Evolutionary conservation across 1,140 invertebrate species (phyloP).

Genomic region (Stratiolaelaps scimitus): DNA sequence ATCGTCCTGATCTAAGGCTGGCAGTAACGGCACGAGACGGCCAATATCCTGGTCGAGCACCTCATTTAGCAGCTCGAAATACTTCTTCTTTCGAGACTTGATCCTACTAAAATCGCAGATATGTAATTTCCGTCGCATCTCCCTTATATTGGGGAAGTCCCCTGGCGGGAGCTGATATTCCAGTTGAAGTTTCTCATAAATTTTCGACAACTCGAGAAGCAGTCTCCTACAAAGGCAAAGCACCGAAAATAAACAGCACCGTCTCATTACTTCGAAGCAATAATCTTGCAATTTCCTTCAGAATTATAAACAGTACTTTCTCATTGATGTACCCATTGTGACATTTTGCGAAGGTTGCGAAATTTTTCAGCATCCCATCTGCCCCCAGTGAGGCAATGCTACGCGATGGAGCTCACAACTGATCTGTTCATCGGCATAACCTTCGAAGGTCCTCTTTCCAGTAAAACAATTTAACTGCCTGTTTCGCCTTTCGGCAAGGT

Average conservation of each 20-base stretch:
- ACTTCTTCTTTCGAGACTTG: conserved; percentile 7
- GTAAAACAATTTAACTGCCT: no score
- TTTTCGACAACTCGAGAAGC: not conserved
- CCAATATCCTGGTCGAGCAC: conserved; percentile 4
- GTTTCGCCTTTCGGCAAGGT: no score
- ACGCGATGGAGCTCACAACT: no score
- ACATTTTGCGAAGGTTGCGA: not conserved
- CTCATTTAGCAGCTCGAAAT: conserved; percentile 20
- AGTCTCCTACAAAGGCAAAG: not conserved
- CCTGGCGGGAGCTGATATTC: conserved; percentile 12
- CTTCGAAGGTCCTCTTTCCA: no score
- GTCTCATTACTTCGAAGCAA: no score
- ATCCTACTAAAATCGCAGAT: not conserved
- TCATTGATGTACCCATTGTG: no score
- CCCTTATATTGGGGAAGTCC: conserved; percentile 13
- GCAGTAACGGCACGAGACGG: conserved; percentile 1
- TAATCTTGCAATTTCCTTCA: no score
- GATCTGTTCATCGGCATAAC: no score
- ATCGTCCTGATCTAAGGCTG: conserved; percentile 5
- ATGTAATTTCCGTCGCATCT: conserved; percentile 5
- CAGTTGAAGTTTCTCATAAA: conserved; percentile 1
- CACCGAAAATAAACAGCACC: no score
- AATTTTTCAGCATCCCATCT: not conserved
- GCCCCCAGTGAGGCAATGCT: not conserved
- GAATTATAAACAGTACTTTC: no score